Evolutionary conservation across 2,888 invertebrate genomes (phyloP).

Genomic region (Clistopyga incitator): DNA sequence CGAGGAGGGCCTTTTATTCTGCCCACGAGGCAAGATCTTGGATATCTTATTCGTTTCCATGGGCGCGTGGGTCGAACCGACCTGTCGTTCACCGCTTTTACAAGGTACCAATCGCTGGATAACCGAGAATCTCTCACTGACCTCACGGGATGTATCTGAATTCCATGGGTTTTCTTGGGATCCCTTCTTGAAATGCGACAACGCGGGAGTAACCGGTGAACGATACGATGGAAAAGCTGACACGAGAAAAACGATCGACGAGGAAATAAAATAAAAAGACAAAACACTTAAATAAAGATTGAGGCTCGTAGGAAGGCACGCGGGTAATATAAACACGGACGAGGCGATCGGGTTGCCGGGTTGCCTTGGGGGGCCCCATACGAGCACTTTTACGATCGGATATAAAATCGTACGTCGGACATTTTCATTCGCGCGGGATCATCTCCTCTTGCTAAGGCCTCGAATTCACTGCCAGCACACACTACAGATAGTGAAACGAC

Average conservation of each 20-base stretch:
- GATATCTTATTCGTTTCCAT: conserved; percentile 42
- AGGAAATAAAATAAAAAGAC: conserved; percentile 4
- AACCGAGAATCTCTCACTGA: conserved; percentile 29
- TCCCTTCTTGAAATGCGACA: conserved; percentile 3
- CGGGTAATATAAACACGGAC: conserved; percentile 39
- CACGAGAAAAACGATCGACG: conserved; percentile 3
- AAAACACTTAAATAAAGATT: not conserved
- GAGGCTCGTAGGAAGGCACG: conserved; percentile 13
- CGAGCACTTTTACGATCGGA: conserved; percentile 64
- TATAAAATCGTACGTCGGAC: conserved; percentile 67
- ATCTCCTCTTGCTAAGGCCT: conserved; percentile 39
- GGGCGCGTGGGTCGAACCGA: conserved; percentile 70
- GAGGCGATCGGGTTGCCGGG: conserved; percentile 49
- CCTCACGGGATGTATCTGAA: conserved; percentile 30
- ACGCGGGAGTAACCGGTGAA: not conserved
- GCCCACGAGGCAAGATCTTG: conserved; percentile 70
- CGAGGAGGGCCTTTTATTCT: conserved; percentile 71
- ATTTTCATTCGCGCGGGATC: conserved; percentile 64
- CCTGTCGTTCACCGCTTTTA: conserved; percentile 71
- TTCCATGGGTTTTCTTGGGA: conserved; percentile 21
- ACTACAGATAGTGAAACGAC: conserved; percentile 51
- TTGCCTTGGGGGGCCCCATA: conserved; percentile 53
- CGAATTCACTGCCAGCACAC: not conserved
- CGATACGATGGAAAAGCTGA: conserved; percentile 16
- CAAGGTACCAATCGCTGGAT: conserved; percentile 64